Conservation (phyloP, 2,113 vertebrate genomes). For the Trichomycterus rosablanca region DNA sequence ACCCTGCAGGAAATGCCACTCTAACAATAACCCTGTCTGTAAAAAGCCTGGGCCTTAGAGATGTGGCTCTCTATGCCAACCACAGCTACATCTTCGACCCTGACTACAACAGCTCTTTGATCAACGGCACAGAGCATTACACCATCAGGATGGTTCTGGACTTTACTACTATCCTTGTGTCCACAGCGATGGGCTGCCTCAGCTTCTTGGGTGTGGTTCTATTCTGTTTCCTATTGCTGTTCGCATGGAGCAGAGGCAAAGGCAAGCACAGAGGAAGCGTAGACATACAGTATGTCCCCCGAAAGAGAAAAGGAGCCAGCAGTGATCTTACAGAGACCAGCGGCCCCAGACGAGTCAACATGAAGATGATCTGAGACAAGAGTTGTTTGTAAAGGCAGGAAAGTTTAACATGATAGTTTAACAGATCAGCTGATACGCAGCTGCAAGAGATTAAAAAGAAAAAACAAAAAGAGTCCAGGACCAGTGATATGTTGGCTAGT, state of each 20-base stretch:
- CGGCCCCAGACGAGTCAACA: constrained; percentile 91
- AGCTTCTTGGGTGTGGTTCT: constrained; percentile 94
- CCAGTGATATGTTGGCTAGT: constrained; percentile 1
- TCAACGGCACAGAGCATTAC: constrained; percentile 85
- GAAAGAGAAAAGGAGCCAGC: constrained; percentile 85
- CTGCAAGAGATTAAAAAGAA: not conserved
- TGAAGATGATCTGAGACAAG: constrained; percentile 93
- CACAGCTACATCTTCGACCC: constrained; percentile 87
- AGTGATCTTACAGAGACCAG: constrained; percentile 75
- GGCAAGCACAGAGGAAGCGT: constrained; percentile 96
- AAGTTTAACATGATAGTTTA: not conserved
- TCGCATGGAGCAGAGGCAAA: constrained; percentile 94
- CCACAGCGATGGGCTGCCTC: constrained; percentile 98
- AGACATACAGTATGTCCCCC: constrained; percentile 92
- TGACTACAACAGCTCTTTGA: constrained; percentile 88
- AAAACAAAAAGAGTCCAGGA: constrained; percentile 12
- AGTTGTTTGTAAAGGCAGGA: not conserved
- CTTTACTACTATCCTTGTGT: constrained; percentile 96
- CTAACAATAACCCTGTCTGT: constrained; percentile 88
- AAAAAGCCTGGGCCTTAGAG: constrained; percentile 77
- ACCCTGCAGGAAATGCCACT: constrained; percentile 91
- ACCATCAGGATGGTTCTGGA: constrained; percentile 93
- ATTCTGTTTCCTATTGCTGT: constrained; percentile 95
- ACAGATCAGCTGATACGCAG: not conserved
- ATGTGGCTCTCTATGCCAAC: constrained; percentile 84